Evolutionary conservation across 2,888 invertebrate species (phyloP), one percentile per base, ranked within the genome.

Genomic region (Sisyra terminalis): DNA sequence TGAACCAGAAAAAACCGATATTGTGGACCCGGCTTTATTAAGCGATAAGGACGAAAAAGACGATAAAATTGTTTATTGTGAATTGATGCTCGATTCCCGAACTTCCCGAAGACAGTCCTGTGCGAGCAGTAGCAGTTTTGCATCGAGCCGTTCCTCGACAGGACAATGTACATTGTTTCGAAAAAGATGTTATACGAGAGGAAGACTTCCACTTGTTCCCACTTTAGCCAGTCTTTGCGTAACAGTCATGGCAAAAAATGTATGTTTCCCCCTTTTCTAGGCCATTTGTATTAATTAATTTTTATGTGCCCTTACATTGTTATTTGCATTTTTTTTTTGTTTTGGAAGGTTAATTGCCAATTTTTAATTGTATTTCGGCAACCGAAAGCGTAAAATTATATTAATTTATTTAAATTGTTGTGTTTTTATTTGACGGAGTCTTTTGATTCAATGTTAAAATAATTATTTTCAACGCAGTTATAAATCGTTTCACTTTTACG

Each of bases 161-260:
- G 15, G 10, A 4, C 15, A 16, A 16, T 38, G 38, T 17, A 38
- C 38, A 7, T 38, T 38, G 8, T 18, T 34, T 13, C 13, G 34
- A 34, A 34, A 15, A 34, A 34, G 15, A 34, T 34, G 15, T 11
- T 34, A 14, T 3, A n/a, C 34, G 4, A 7, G 15, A 13, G 15
- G 15, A 15, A 34, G 34, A 34, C 34, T 15, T 4, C 38, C 15
- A 16, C 15, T 15, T n/a, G 32, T 46, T 15, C 43, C 46, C 5
- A 40, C 36, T 11, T 30, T 46, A 29, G 44, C 36, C 13, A 14
- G 40, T 13, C 17, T 46, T 8, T 46, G 46, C 15, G 44, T 44
- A 8, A 43, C 45, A 9, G 35, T 45, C n/a, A 46, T 46, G 46
- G 43, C 41, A 9, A 18, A 43, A 43, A 41, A 43, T 35, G 46